A percentile compares a stretch with the other conserved stretches of the same genome.
Evolutionary conservation across 2,113 vertebrate species (phyloP).

Genomic region (Phrynocephalus versicolor): DNA sequence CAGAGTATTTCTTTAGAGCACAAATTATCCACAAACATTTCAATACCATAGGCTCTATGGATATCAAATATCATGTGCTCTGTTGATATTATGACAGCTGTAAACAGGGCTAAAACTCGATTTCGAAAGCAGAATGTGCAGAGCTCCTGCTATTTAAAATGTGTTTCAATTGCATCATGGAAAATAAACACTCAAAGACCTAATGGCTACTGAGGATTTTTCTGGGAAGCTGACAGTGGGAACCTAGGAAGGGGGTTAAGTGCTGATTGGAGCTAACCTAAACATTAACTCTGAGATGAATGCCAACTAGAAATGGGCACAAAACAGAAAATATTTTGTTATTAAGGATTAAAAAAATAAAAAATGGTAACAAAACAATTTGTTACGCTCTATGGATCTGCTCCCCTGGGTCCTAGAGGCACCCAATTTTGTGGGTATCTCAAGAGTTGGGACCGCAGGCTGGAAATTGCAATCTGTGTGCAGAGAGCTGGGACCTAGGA

Average conservation of each 20-base stretch:
- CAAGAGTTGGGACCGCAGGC: too few species aligned
- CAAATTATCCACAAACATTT: neutral
- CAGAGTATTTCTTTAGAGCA: too few species aligned
- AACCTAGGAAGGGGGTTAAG: neutral
- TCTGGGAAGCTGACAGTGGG: neutral
- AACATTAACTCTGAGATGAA: neutral
- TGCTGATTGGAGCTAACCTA: neutral
- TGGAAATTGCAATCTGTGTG: too few species aligned
- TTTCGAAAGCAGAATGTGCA: neutral
- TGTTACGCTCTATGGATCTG: too few species aligned
- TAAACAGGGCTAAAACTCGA: neutral
- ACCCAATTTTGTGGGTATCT: too few species aligned
- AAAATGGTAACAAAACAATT: too few species aligned
- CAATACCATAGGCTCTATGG: neutral
- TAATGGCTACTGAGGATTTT: neutral
- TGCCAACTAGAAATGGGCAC: too few species aligned
- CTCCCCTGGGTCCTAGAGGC: too few species aligned
- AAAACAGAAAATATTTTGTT: too few species aligned
- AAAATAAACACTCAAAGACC: neutral
- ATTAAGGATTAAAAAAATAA: too few species aligned
- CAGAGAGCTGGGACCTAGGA: too few species aligned
- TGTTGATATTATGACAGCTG: conserved; percentile 21
- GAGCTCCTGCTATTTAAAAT: neutral
- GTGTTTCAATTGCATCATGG: neutral
- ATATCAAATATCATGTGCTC: conserved; percentile 20